Percentiles rank a stretch among this genome's conserved stretches.
Evolutionary conservation across 2,797 vertebrate genomes (phyloP).

Genomic region (Cetoscarus ocellatus): DNA sequence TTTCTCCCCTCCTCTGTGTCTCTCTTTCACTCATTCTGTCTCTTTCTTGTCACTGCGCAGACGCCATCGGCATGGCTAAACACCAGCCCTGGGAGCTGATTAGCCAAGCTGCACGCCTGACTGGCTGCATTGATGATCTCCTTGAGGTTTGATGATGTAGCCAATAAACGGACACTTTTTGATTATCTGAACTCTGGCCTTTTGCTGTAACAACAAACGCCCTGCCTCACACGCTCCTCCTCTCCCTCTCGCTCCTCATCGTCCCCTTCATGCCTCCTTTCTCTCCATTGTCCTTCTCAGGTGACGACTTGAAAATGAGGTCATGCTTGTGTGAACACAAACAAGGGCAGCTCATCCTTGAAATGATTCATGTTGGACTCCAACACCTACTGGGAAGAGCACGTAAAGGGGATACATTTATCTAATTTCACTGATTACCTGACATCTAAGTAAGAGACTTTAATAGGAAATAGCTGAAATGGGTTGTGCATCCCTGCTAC

Average conservation of each 20-base stretch:
- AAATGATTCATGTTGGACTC: slow-evolving; percentile 35
- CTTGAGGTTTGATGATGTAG: slow-evolving; percentile 91
- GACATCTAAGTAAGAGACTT: neutral
- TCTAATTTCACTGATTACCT: slow-evolving; percentile 12
- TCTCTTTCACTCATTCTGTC: slow-evolving; percentile 76
- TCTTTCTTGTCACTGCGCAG: slow-evolving; percentile 61
- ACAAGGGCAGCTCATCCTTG: slow-evolving; percentile 61
- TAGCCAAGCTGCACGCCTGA: slow-evolving; percentile 86
- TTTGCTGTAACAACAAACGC: slow-evolving; percentile 61
- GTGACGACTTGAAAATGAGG: slow-evolving; percentile 73
- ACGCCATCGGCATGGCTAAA: slow-evolving; percentile 89
- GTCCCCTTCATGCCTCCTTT: slow-evolving; percentile 59
- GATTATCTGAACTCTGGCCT: slow-evolving; percentile 91
- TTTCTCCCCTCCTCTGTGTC: slow-evolving; percentile 45
- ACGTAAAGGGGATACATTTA: neutral
- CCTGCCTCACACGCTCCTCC: neutral
- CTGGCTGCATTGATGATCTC: slow-evolving; percentile 89
- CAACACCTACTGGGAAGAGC: slow-evolving; percentile 12
- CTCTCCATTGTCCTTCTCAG: slow-evolving; percentile 63
- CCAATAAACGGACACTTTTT: slow-evolving; percentile 92
- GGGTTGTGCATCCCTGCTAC: neutral
- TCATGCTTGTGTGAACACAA: slow-evolving; percentile 72
- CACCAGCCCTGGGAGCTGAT: slow-evolving; percentile 86
- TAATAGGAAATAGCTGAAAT: neutral
- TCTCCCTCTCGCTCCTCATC: slow-evolving; percentile 59